Evolutionary conservation across 92 coral and sea anemone species (phyloP).

Genomic region (Palythoa grandiflora): DNA sequence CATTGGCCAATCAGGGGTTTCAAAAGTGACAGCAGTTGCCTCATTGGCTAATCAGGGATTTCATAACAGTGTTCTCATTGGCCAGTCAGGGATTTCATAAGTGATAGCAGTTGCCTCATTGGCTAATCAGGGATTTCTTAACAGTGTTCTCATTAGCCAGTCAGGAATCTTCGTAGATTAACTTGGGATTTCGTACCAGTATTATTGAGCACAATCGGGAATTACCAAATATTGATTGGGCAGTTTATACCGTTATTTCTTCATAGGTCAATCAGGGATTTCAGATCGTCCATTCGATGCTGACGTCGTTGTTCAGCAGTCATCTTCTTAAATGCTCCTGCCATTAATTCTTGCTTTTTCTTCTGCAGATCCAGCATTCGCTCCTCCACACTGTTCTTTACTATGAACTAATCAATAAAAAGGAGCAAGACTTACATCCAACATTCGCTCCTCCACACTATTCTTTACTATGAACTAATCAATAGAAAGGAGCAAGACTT

Average conservation of each 20-base stretch:
- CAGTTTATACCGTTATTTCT: background rate
- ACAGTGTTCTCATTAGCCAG: no score
- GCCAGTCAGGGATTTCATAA: no score
- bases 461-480: conserved; percentile 78
- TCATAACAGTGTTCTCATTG: no score
- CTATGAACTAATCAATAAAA: conserved; percentile 64
- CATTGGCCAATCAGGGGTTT: no score
- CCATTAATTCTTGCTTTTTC: conserved; percentile 81
- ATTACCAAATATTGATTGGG: background rate
- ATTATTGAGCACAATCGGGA: no score
- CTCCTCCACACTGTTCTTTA: conserved; percentile 85
- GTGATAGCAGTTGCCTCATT: no score
- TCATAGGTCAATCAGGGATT: conserved; percentile 76
- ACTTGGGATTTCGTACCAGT: no score
- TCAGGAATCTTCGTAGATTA: no score
- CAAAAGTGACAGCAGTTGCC: no score
- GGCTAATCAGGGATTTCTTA: no score
- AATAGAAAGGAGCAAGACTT: background rate
- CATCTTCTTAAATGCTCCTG: conserved; percentile 76
- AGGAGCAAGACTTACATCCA: conserved; percentile 25
- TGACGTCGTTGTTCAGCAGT: conserved; percentile 78
- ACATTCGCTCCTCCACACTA: conserved; percentile 88
- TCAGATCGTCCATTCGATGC: conserved; percentile 73
- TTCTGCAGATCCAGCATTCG: conserved; percentile 88
- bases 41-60: no score